Conservation (phyloP, 2,113 vertebrate genomes). For the Salvator merianae region DNA sequence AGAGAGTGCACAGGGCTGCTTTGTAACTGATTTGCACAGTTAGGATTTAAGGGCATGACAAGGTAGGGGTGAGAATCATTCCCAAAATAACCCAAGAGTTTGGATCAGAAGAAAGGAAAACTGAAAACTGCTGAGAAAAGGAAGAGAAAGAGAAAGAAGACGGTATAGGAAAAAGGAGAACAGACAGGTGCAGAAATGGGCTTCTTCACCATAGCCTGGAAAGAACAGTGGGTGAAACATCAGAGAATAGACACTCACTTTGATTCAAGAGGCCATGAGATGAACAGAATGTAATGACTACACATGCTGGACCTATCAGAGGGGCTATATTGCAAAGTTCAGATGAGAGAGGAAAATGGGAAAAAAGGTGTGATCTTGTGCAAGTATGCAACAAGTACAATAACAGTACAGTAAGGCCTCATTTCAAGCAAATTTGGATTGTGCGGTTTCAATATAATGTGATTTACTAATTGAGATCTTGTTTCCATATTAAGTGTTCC, state of each 20-base stretch:
- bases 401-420: too few relatives aligned
- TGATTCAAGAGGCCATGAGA: constrained; percentile 68
- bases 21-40: constrained; percentile 59
- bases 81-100: constrained; percentile 65
- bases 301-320: constrained; percentile 2
- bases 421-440: too few relatives aligned
- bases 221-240: constrained; percentile 76
- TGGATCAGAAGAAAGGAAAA: constrained; percentile 63
- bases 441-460: too few relatives aligned
- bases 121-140: constrained; percentile 68
- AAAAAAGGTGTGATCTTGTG: neutral
- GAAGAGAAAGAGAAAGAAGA: constrained; percentile 64
- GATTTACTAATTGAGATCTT: too few relatives aligned
- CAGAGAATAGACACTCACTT: constrained; percentile 71
- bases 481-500: too few relatives aligned
- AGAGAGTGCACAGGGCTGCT: neutral
- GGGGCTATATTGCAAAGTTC: neutral
- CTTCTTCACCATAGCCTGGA: constrained; percentile 85
- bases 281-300: constrained; percentile 64
- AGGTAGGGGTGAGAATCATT: constrained; percentile 33
- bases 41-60: constrained; percentile 67
- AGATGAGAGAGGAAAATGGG: neutral
- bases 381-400: neutral
- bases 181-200: constrained; percentile 79
- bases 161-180: constrained; percentile 60